Evolutionary conservation across 2,797 vertebrate species (phyloP).

Genomic region (Iguana delicatissima): DNA sequence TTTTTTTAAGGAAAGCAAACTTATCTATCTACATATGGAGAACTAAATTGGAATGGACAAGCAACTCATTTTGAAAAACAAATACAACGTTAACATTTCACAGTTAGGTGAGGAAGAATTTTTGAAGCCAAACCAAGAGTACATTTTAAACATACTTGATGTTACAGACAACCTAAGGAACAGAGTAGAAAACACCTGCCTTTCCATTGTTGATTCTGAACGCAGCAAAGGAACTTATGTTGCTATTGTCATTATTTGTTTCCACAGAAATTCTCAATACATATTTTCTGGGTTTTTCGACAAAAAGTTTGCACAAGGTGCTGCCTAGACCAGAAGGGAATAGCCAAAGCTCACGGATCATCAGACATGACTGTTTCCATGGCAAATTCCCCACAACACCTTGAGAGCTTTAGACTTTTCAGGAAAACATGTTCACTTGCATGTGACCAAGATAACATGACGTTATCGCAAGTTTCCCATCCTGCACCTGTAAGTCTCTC

Average conservation of each 20-base stretch:
- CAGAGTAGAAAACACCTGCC: fast-evolving
- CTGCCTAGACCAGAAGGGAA: slow-evolving; percentile 36
- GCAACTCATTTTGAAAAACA: not conserved
- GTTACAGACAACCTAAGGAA: not conserved
- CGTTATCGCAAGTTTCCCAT: slow-evolving; percentile 10
- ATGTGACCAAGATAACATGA: slow-evolving; percentile 22
- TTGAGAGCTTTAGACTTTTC: slow-evolving; percentile 20
- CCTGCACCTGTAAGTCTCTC: not conserved
- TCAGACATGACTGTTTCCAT: not conserved
- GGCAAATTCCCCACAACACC: slow-evolving; percentile 43
- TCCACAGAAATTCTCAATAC: fast-evolving
- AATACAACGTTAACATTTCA: not conserved
- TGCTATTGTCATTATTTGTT: not conserved
- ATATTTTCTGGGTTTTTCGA: not conserved
- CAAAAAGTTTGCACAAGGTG: slow-evolving; percentile 24
- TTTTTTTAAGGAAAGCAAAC: too few relatives aligned
- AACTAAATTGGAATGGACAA: slow-evolving; percentile 19
- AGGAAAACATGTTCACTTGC: slow-evolving; percentile 27
- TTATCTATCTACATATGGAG: not conserved
- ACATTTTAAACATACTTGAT: not conserved
- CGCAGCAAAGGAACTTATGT: not conserved
- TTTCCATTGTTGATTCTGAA: not conserved
- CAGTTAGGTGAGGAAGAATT: not conserved
- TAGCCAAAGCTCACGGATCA: slow-evolving; percentile 44
- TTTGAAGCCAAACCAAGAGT: not conserved